Percentiles rank a stretch among this genome's conserved stretches.
Conservation (phyloP, 2,888 invertebrate genomes). For the Cephonodes hylas region DNA sequence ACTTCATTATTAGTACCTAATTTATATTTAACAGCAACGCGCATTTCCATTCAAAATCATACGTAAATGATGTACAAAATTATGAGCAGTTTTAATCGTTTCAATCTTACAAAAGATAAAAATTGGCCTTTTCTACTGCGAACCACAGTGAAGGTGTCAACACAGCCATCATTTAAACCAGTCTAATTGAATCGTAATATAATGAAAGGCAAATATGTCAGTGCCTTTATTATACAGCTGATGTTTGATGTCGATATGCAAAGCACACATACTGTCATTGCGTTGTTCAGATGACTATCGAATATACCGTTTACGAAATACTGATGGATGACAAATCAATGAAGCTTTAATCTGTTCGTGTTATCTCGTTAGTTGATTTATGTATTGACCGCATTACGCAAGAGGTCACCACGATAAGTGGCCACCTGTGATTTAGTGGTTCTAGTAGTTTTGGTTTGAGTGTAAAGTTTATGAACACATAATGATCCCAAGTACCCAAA, state of each 20-base stretch:
- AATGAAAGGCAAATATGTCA: constrained; percentile 15
- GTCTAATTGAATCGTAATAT: not conserved
- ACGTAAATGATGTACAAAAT: no score
- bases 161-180: not conserved
- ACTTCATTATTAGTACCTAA: no score
- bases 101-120: not conserved
- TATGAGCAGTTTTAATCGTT: no score
- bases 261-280: constrained; percentile 9
- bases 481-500: no score
- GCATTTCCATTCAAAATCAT: no score
- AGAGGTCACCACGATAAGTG: constrained; percentile 24
- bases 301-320: constrained; percentile 25
- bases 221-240: not conserved
- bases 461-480: not conserved
- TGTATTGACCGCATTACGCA: constrained; percentile 31
- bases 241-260: constrained; percentile 10
- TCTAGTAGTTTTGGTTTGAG: not conserved
- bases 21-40: no score
- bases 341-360: constrained; percentile 28
- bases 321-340: constrained; percentile 34
- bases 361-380: constrained; percentile 33
- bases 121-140: not conserved
- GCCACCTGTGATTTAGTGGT: not conserved
- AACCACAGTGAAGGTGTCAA: not conserved
- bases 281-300: constrained; percentile 16